phyloP scores from a whole-genome alignment of 1,140 invertebrate species.

The Callitettix versicolor region DNA sequence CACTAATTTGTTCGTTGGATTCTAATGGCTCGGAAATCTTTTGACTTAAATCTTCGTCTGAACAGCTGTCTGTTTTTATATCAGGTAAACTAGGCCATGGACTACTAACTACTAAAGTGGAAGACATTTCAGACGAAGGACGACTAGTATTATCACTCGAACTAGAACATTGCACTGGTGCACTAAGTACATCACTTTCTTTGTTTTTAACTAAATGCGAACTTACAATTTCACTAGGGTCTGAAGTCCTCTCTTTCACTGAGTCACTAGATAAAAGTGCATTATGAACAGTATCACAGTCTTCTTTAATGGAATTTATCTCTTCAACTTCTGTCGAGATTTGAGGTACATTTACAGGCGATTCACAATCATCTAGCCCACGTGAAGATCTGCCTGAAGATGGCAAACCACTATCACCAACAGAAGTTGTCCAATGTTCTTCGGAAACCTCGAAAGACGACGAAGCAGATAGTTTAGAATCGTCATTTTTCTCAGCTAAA shows the following conservation, averaged over 20 bases:
- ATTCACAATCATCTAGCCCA: conserved; percentile 6
- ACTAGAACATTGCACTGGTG: too few relatives aligned
- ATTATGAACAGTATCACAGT: too few relatives aligned
- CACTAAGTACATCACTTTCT: too few relatives aligned
- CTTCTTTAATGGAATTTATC: too few relatives aligned
- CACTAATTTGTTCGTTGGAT: too few relatives aligned
- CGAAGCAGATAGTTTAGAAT: conserved; percentile 8
- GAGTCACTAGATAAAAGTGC: too few relatives aligned
- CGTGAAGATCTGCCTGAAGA: conserved; percentile 12
- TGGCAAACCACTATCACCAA: conserved; percentile 12
- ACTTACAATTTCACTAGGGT: too few relatives aligned
- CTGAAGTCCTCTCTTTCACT: too few relatives aligned
- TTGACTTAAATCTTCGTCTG: background rate
- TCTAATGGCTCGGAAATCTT: background rate
- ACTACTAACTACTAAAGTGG: background rate
- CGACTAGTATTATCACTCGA: background rate
- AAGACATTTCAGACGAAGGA: background rate
- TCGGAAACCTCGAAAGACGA: conserved; percentile 4
- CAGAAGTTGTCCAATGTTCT: conserved; percentile 3
- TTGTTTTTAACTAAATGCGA: too few relatives aligned
- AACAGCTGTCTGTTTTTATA: too few relatives aligned
- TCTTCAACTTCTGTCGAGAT: too few relatives aligned
- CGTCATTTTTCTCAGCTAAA: conserved; percentile 5
- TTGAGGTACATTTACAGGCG: too few relatives aligned
- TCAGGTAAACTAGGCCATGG: background rate